phyloP scores from a whole-genome alignment of 2,113 vertebrate species.

The Chaetodon auriga region DNA sequence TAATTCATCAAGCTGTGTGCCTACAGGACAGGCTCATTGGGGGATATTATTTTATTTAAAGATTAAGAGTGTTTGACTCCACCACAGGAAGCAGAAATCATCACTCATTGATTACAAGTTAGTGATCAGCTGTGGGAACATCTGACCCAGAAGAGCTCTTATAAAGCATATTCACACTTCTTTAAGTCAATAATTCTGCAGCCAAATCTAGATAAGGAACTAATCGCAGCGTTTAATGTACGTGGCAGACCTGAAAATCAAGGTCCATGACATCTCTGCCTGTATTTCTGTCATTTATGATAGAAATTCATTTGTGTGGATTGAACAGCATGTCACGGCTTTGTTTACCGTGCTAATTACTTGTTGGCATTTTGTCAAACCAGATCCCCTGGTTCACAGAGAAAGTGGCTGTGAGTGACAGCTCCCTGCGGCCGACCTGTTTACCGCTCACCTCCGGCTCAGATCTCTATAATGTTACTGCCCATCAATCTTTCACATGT shows the following conservation, averaged over 20 bases:
- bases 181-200: slow-evolving; percentile 4
- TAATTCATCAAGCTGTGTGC: slow-evolving; percentile 58
- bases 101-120: slow-evolving; percentile 37
- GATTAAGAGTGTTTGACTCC: neutral
- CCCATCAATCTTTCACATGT: slow-evolving; percentile 40
- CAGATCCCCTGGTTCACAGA: slow-evolving; percentile 23
- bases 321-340: slow-evolving; percentile 62
- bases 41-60: slow-evolving; percentile 41
- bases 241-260: slow-evolving; percentile 10
- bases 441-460: slow-evolving; percentile 18
- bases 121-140: slow-evolving; percentile 17
- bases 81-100: slow-evolving; percentile 10
- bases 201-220: slow-evolving; percentile 33
- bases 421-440: slow-evolving; percentile 50
- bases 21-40: slow-evolving; percentile 52
- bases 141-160: slow-evolving; percentile 3
- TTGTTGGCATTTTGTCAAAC: slow-evolving; percentile 69
- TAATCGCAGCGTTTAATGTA: slow-evolving; percentile 29
- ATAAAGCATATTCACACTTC: slow-evolving; percentile 17
- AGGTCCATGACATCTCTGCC: slow-evolving; percentile 46
- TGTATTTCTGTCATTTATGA: slow-evolving; percentile 12
- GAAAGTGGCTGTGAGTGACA: slow-evolving; percentile 47
- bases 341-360: slow-evolving; percentile 67
- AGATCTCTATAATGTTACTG: slow-evolving; percentile 31
- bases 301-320: slow-evolving; percentile 44